Percentiles rank a stretch among this genome's conserved stretches.
Evolutionary conservation across 2,888 invertebrate species (phyloP).

Genomic region (Trachelus troglodyta): DNA sequence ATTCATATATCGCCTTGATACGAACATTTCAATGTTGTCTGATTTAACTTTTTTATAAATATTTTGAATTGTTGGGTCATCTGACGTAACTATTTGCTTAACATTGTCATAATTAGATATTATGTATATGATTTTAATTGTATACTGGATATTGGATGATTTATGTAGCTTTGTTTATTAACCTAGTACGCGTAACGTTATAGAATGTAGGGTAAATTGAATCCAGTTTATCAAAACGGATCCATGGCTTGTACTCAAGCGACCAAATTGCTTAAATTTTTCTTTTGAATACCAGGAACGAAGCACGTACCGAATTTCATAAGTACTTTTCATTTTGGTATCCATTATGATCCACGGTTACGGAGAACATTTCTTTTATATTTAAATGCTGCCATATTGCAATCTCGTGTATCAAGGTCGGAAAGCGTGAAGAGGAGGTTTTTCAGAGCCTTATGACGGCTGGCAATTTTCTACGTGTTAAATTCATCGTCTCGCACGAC

Average conservation of each 20-base stretch:
- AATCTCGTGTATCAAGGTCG: background rate
- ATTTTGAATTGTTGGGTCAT: no score
- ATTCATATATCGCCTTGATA: background rate
- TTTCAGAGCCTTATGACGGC: background rate
- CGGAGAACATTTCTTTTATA: background rate
- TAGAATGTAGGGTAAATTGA: background rate
- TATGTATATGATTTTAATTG: no score
- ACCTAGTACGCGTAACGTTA: no score
- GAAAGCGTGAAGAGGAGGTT: background rate
- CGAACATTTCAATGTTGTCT: background rate
- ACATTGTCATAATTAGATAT: no score
- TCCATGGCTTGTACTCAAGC: background rate
- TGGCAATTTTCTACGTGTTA: background rate
- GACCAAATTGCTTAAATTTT: no score
- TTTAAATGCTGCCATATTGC: background rate
- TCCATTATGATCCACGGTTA: background rate
- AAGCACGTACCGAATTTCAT: background rate
- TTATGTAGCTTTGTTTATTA: no score
- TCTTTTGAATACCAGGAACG: background rate
- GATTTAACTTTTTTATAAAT: background rate
- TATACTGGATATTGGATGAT: no score
- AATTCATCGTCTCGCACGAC: background rate
- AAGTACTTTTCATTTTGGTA: background rate
- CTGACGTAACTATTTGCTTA: background rate
- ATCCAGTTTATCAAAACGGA: background rate